Percentiles rank a stretch among this genome's conserved stretches.
Conservation (phyloP, 2,797 vertebrate genomes). For the Etheostoma perlongum region DNA sequence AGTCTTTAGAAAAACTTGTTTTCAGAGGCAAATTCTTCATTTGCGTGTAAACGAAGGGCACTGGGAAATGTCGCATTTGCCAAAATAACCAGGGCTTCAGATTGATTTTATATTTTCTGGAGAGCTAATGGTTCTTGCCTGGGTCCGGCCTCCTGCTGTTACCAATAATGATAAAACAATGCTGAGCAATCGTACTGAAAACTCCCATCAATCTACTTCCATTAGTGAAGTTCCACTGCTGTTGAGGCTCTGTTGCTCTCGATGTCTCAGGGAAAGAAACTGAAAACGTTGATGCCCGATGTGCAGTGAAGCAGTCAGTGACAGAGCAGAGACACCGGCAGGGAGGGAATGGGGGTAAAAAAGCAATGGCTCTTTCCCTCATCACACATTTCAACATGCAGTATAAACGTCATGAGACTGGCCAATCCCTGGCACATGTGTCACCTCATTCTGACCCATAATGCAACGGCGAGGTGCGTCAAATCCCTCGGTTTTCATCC, state of each 20-base stretch:
- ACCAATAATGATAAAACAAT: constrained; percentile 38
- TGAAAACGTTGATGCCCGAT: neutral
- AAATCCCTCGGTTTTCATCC: constrained; percentile 7
- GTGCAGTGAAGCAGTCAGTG: constrained; percentile 17
- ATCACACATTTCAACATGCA: constrained; percentile 10
- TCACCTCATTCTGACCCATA: constrained; percentile 17
- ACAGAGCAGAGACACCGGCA: neutral
- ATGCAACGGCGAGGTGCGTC: neutral
- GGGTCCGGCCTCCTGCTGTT: constrained; percentile 11
- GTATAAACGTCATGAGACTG: neutral
- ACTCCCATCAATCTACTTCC: constrained; percentile 34
- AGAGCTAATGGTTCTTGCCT: constrained; percentile 16
- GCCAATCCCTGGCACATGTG: constrained; percentile 3
- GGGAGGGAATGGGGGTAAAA: neutral
- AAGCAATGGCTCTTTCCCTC: neutral
- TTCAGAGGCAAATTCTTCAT: too few relatives aligned
- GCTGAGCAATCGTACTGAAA: constrained; percentile 7
- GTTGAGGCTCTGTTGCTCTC: constrained; percentile 4
- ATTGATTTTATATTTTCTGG: neutral
- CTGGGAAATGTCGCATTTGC: too few relatives aligned
- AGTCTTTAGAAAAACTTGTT: too few relatives aligned
- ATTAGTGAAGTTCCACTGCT: constrained; percentile 17
- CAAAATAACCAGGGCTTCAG: neutral
- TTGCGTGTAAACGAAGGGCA: too few relatives aligned
- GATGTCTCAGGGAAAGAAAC: constrained; percentile 3